Evolutionary conservation across 2,797 vertebrate genomes (phyloP), one percentile per base, ranked within the genome.

Genomic region (Graptemys geographica): DNA sequence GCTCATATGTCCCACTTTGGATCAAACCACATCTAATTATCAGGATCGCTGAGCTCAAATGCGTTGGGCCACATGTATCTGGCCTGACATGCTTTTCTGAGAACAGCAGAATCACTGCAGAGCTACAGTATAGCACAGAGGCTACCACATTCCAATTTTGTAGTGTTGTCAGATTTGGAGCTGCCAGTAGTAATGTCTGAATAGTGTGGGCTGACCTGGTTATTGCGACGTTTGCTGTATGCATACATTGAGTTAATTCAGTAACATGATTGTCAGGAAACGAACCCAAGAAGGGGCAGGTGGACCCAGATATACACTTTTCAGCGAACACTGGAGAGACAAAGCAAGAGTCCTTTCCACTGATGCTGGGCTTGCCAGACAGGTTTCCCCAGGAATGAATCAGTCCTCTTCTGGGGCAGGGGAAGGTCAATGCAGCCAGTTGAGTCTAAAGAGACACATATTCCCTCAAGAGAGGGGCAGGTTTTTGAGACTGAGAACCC

Each of bases 11-110:
- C 94, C 87, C 79, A 89, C 90, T 94, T 90, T 92, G 83, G 89
- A 95, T 91, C 41, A 96, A 94, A 96, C 94, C 94, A 96, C 92
- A 96, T 97, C 94, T 95, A 96, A 94, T 95, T 96, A 96, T 95
- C 96, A 95, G 92, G 91, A 95, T 89, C 4, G 1, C 28, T 85
- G 83, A 95, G 69, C 79, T 33, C 80, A 86, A 87, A 84, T 90
- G 93, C 91, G 93, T 92, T 88, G 96, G 93, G 57, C 28, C 28
- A 91, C 91, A 56, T 53, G 41, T 79, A 93, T 92, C 78, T 94
- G 91, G 72, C n/a, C 90, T 82, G 47, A 16, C 8, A 19, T 55
- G 80, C 82, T 87, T 62, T 93, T 93, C 84, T 78, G 55, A 95
- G 65, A 79, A 62, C 85, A 52, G 88, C 79, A 94, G 57, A 51